A percentile compares a stretch with the other conserved stretches of the same genome.
phyloP scores from a whole-genome alignment of 2,888 invertebrate genomes.

The Crocallis elinguaria region DNA sequence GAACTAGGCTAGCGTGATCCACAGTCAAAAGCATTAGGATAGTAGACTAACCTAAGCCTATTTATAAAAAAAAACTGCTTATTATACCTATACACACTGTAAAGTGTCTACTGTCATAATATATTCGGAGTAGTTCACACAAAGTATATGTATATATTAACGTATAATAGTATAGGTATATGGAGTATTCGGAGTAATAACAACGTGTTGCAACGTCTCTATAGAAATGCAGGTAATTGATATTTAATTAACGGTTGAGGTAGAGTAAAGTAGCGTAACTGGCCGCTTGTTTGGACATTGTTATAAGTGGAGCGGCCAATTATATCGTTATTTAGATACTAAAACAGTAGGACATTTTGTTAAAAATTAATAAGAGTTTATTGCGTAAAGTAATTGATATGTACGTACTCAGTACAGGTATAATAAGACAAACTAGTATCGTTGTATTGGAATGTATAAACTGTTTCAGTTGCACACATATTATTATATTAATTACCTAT shows the following conservation, averaged over 20 bases:
- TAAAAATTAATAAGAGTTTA: constrained; percentile 10
- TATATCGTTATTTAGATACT: constrained; percentile 19
- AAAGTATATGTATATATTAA: too few relatives aligned
- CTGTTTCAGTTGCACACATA: not conserved
- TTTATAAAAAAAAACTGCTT: too few relatives aligned
- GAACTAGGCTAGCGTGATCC: too few relatives aligned
- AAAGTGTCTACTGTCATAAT: too few relatives aligned
- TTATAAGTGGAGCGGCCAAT: constrained; percentile 29
- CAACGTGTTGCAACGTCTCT: constrained; percentile 45
- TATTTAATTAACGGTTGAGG: constrained; percentile 49
- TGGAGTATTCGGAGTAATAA: constrained; percentile 16
- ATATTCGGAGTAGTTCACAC: too few relatives aligned
- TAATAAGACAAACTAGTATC: not conserved
- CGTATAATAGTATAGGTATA: not conserved
- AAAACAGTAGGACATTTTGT: constrained; percentile 13
- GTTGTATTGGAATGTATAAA: not conserved
- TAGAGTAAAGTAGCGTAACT: constrained; percentile 22
- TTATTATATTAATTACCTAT: too few relatives aligned
- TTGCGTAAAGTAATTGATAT: constrained; percentile 4
- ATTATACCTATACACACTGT: too few relatives aligned
- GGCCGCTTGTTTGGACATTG: constrained; percentile 29
- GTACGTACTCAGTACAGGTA: too few relatives aligned
- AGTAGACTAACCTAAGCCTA: too few relatives aligned
- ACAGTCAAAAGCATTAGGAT: too few relatives aligned
- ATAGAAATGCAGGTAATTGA: constrained; percentile 49